Evolutionary conservation across 2,888 invertebrate genomes (phyloP).

Genomic region (Macrosiphum euphorbiae): DNA sequence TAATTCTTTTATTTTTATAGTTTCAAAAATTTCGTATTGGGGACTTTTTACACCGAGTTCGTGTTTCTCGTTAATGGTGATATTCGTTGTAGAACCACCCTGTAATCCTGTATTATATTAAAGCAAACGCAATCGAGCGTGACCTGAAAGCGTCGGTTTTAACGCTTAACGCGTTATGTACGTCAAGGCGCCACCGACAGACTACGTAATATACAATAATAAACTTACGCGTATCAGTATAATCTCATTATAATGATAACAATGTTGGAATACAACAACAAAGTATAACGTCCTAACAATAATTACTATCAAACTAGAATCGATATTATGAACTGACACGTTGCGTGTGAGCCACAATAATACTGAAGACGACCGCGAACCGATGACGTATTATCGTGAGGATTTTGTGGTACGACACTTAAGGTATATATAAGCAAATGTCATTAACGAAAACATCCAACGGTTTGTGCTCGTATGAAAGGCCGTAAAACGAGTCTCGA

Average conservation of each 20-base stretch:
- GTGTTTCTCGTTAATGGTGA: neutral
- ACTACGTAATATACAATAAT: constrained; percentile 1
- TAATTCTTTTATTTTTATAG: too few species aligned
- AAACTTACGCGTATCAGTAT: constrained; percentile 5
- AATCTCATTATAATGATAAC: constrained; percentile 5
- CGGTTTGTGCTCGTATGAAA: neutral
- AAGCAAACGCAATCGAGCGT: neutral
- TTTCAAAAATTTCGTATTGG: neutral
- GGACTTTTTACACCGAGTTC: neutral
- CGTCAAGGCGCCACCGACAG: neutral
- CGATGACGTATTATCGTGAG: neutral
- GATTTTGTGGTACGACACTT: neutral
- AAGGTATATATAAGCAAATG: neutral
- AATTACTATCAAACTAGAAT: neutral
- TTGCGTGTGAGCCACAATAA: neutral
- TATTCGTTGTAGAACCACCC: neutral
- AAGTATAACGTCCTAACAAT: neutral
- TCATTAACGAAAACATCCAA: neutral
- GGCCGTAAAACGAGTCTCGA: neutral
- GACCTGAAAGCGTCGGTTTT: neutral
- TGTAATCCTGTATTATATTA: constrained; percentile 2
- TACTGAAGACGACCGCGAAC: neutral
- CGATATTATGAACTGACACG: neutral
- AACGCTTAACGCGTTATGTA: neutral
- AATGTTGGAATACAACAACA: neutral